Evolutionary conservation across 1,140 invertebrate species (phyloP), one percentile per base, ranked within the genome.

Genomic region (Heliconius hermathena): DNA sequence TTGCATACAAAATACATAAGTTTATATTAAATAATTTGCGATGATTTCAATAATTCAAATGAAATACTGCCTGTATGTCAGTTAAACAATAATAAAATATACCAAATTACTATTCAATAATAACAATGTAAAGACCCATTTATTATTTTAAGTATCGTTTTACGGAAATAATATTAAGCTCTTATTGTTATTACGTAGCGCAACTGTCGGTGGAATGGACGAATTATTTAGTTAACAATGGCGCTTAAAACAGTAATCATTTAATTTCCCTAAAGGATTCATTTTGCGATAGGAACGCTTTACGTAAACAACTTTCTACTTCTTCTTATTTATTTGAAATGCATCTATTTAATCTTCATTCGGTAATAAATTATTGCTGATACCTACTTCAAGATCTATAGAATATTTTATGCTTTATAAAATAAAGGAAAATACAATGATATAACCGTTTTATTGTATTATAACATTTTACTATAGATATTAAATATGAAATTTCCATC

Each of bases 191-290:
- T 38, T 75, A 18, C 41, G n/a, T 46, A 76, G n/a, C 74, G 66
- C 20, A 46, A 26, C 41, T 74, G 52, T 74, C 73, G 33, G 57
- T 46, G n/a, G 29, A 70, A 76, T 46, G 74, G 46, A 76, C 0
- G n/a, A 29, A 26, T 49, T 41, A 76, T 70, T 71, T 26, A 46
- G 38, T 22, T 20, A 71, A 76, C 74, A 66, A 49, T 76, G 74
- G 49, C 29, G 52, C 36, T 57, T 29, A 70, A 76, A 76, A 76
- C 41, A 26, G 29, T 46, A 52, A 71, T 76, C 49, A 76, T 71
- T 71, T 76, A 76, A 46, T 76, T 76, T 76, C 3, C 33, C 60
- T 70, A 13, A 70, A 70, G 74, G 22, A 41, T 76, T 26, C 46
- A 71, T 71, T 76, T 11, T 18, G 38, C 16, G n/a, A 76, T 76